Evolutionary conservation across 1,140 invertebrate genomes (phyloP).

Genomic region (Camponotus vicinus): DNA sequence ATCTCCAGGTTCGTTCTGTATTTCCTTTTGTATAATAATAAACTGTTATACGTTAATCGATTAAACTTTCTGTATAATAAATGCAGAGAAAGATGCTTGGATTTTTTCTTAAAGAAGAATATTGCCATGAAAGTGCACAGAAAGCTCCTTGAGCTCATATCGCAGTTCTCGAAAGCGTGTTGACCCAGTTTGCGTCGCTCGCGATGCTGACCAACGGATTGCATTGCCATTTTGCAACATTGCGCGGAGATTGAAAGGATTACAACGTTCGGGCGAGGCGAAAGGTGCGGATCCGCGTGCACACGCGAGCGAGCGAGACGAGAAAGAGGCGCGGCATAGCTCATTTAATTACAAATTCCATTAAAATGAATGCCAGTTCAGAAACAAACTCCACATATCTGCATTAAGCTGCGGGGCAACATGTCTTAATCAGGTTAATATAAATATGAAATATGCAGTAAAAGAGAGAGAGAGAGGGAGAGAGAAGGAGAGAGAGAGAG

Average conservation of each 20-base stretch:
- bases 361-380: constrained; percentile 86
- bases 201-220: constrained; percentile 26
- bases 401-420: constrained; percentile 84
- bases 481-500: constrained; percentile 66
- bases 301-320: constrained; percentile 60
- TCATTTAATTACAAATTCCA: constrained; percentile 86
- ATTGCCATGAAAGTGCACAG: neutral
- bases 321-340: constrained; percentile 79
- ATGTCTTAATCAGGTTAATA: constrained; percentile 87
- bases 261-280: constrained; percentile 1
- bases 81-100: neutral
- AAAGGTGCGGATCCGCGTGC: constrained; percentile 27
- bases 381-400: constrained; percentile 87
- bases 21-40: neutral
- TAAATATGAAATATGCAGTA: constrained; percentile 87
- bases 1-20: neutral
- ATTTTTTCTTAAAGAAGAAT: neutral
- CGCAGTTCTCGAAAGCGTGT: neutral
- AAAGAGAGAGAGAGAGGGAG: constrained; percentile 75
- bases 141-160: neutral
- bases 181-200: constrained; percentile 37
- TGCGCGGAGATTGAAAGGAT: constrained; percentile 53
- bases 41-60: too few species aligned
- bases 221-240: neutral
- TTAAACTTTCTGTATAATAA: too few species aligned